These are phyloP conservation scores for Erinaceus europaeus DNA, from an alignment of 2,113 vertebrate species.

Conservation along the genomic window DNA sequence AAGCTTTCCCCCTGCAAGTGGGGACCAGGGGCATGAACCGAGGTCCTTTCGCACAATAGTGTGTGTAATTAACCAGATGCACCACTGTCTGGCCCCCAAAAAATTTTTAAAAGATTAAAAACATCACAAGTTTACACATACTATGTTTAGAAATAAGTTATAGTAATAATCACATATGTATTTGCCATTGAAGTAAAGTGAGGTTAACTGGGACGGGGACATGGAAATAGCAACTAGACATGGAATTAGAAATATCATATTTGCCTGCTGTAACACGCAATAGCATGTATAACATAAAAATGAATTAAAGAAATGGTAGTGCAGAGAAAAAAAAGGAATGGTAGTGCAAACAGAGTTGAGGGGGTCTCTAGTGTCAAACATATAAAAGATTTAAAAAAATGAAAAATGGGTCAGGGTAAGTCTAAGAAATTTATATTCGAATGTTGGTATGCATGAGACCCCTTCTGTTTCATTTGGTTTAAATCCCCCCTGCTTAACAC, in stretches of 20 bases:
- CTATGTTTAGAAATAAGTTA: not conserved
- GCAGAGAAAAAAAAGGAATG: no score
- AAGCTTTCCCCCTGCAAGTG: no score
- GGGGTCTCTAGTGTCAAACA: not conserved
- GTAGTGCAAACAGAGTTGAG: not conserved
- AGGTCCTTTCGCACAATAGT: no score
- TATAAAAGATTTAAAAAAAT: constrained; percentile 3
- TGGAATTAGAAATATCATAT: not conserved
- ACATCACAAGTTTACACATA: not conserved
- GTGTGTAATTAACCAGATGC: no score
- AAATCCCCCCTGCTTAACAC: no score
- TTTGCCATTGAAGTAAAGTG: not conserved
- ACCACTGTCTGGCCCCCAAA: no score
- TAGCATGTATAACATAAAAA: not conserved
- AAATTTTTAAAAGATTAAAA: constrained; percentile 23
- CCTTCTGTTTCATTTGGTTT: no score
- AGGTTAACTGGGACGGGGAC: not conserved
- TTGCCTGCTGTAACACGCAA: constrained; percentile 12
- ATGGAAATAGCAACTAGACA: not conserved
- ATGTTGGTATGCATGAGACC: no score
- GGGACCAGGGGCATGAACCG: no score
- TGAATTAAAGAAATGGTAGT: not conserved
- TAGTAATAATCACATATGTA: not conserved
- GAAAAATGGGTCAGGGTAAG: constrained; percentile 16
- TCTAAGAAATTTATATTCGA: constrained; percentile 39